Evolutionary conservation across 2,113 vertebrate species (phyloP).

Genomic region (Diglossa brunneiventris): DNA sequence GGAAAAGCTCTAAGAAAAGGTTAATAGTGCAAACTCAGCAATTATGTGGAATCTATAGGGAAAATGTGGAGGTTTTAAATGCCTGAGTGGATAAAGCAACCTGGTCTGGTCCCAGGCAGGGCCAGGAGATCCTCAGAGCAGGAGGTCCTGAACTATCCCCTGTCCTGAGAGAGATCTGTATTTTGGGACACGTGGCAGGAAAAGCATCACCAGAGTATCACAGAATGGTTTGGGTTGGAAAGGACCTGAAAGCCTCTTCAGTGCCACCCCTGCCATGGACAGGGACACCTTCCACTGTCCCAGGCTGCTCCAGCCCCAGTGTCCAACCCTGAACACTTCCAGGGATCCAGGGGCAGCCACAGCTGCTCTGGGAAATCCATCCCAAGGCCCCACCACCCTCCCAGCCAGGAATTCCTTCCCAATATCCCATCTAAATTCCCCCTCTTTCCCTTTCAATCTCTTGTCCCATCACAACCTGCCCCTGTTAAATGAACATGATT

Average conservation of each 20-base stretch:
- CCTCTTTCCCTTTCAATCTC: background rate
- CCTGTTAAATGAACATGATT: background rate
- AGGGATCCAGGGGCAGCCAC: background rate
- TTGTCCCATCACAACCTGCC: background rate
- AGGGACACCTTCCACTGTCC: background rate
- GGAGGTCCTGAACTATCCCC: background rate
- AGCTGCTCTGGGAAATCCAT: background rate
- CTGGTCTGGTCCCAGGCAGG: background rate
- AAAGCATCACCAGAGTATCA: background rate
- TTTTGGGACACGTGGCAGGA: background rate
- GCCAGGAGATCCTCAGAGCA: background rate
- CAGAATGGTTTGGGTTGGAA: fast-evolving
- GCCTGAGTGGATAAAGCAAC: background rate
- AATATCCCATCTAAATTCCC: background rate
- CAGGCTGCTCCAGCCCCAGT: fast-evolving
- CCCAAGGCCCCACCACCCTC: fast-evolving
- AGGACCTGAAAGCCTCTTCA: background rate
- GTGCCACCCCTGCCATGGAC: background rate
- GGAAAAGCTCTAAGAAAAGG: background rate
- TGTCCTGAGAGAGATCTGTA: background rate
- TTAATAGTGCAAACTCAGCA: background rate
- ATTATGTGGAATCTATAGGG: background rate
- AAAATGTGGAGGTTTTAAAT: background rate
- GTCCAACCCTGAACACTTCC: background rate
- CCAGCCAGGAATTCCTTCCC: background rate